Base-by-base conservation (phyloP, 2,888 invertebrate species). In the Timema cristinae region DNA sequence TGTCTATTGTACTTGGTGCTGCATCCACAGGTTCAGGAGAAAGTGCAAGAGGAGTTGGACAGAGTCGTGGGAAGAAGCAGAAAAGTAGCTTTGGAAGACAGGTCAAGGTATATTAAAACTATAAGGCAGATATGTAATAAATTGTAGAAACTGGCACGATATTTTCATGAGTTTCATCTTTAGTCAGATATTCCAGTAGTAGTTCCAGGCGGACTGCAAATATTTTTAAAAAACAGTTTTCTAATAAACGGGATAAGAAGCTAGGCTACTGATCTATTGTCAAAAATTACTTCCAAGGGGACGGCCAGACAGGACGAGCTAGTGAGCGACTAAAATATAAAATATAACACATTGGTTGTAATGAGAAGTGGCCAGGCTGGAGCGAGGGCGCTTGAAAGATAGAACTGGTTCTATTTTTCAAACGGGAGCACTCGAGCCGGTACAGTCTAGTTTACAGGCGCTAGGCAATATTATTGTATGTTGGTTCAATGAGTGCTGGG, bases 1-100 rank as follows among this genome's bases (percentile, higher is more conserved):
- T 69, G 72, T 50, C 50, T 77, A 10, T 13, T 77, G 61, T 76
- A 77, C 73, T 74, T 77, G 75, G 68, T 76, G 61, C 69, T 73
- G 11, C 69, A 77, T 70, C 77, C 77, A 9, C 71, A 77, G 6
- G 72, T 75, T 9, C 77, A 77, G 70, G 52, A 70, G 9, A 71
- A 72, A 59, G 72, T 77, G n/a, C 76, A 77, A 66, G 70, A 66
- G 7, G 76, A 77, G 69, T 68, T 78, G 10, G 77, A 78, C 68
- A 16, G 52, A 1, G 74, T 75, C 9, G 54, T 77, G 13, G 76
- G 75, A 7, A 15, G 67, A 61, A 50, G 59, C 69, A 69, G 71
- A n/a, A 72, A 63, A 48, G 71, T 71, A 0, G 52, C 71, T 10
- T 50, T 75, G 48, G 68, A 72, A 47, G 75, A 76, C 68, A 71